Conservation (phyloP, 2,113 vertebrate genomes). For the Piprites chloris region DNA sequence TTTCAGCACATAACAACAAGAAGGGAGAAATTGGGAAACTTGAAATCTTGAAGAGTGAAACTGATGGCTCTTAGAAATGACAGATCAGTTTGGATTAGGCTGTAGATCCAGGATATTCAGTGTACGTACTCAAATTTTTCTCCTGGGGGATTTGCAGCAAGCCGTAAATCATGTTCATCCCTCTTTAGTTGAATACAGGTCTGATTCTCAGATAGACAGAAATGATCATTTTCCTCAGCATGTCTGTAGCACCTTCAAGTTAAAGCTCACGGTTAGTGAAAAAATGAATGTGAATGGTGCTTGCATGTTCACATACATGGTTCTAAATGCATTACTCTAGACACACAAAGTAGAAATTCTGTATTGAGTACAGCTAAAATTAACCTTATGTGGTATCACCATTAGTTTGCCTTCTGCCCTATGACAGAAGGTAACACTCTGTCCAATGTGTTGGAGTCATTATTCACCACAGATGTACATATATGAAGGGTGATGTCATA, state of each 20-base stretch:
- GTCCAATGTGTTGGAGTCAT: not conserved
- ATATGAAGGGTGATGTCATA: not conserved
- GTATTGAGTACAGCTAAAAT: not conserved
- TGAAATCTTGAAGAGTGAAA: not conserved
- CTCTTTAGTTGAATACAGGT: not conserved
- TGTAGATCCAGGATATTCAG: not conserved
- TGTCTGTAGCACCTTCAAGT: not conserved
- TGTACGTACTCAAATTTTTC: not conserved
- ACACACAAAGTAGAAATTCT: not conserved
- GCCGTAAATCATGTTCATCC: not conserved
- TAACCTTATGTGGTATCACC: not conserved
- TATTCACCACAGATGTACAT: not conserved
- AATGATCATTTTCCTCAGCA: not conserved
- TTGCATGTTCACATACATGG: not conserved
- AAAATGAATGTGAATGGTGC: not conserved
- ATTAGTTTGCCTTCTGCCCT: not conserved
- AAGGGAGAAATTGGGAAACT: not conserved
- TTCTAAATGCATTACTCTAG: not conserved
- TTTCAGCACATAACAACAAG: not conserved
- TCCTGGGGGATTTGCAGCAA: not conserved
- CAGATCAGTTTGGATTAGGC: not conserved
- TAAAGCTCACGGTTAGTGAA: not conserved
- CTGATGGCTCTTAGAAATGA: not conserved
- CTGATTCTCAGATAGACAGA: not conserved
- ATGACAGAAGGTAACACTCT: conserved; percentile 6